These are phyloP conservation scores for Halcyon smyrnensis DNA, from an alignment of 2,797 vertebrate species.

Conservation along the genomic window DNA sequence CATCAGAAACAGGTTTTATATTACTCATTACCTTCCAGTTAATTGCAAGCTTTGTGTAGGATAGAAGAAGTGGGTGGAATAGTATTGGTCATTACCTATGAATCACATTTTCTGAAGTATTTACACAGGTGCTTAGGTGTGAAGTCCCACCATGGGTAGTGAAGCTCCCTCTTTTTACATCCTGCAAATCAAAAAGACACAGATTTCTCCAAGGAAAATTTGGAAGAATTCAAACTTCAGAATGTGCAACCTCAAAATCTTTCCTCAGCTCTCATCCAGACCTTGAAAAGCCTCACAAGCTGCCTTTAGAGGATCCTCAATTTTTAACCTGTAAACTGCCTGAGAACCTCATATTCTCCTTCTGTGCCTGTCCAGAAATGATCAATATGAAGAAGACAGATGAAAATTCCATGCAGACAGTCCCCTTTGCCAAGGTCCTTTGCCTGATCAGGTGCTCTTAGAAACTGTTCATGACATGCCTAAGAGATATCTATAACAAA, in stretches of 20 bases:
- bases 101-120: not conserved
- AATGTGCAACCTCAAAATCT: not conserved
- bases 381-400: not conserved
- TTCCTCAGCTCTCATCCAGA: not conserved
- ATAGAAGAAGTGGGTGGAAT: not conserved
- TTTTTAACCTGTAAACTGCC: slow-evolving; percentile 6
- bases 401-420: not conserved
- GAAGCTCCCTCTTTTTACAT: not conserved
- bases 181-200: not conserved
- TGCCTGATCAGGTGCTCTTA: not conserved
- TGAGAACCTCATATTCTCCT: not conserved
- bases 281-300: not conserved
- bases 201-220: not conserved
- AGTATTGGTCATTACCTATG: not conserved
- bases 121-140: not conserved
- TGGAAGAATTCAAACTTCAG: not conserved
- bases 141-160: not conserved
- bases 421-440: not conserved
- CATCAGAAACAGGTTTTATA: not conserved
- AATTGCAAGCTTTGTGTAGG: not conserved
- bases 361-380: not conserved
- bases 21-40: not conserved
- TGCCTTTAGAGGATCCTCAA: not conserved
- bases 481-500: not conserved
- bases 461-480: not conserved